Base-by-base conservation (phyloP, 2,888 invertebrate genomes). In the Lordiphosa fenestrarum region DNA sequence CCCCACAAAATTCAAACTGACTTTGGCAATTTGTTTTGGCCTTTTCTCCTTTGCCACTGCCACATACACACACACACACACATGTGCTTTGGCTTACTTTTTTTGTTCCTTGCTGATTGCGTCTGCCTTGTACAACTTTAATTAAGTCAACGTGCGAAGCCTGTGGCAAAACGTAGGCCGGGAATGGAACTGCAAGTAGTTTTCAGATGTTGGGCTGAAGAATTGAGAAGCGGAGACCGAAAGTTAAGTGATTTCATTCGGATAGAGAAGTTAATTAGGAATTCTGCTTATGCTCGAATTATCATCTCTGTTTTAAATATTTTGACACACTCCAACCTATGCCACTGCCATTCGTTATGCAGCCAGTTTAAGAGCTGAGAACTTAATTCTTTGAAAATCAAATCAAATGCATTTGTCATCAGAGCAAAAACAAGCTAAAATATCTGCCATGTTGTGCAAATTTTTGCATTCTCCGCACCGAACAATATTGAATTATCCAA, bases 11-110 rank as follows among this genome's bases (percentile, higher is more conserved):
- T 30, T 35, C 44, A 46, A 36, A 57, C 55, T 61, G 85, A 67
- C 80, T 85, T 83, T 83, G 84, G 70, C 85, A 81, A 81, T 81
- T 81, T 81, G 80, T 81, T 83, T 83, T 76, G 81, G 77, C 69
- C 71, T 66, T 73, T 76, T 75, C 48, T 48, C 60, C 71, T 70
- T 70, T 70, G 64, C 65, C 69, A 58, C 61, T 69, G 61, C 65
- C 38, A n/a, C n/a, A n/a, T n/a, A n/a, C n/a, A n/a, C n/a, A n/a
- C n/a, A n/a, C n/a, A n/a, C 39, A 37, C 53, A 7, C 10, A 46
- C 21, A 38, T 21, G 21, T 12, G 46, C 38, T 44, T 30, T 42
- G 38, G 37, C 49, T 38, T 25, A 49, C 38, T 23, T 67, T 58
- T 67, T 66, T 71, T 60, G 63, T 48, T 47, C 38, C 35, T 33